Evolutionary conservation across 2,888 invertebrate species (phyloP).

Genomic region (Prosapia bicincta): DNA sequence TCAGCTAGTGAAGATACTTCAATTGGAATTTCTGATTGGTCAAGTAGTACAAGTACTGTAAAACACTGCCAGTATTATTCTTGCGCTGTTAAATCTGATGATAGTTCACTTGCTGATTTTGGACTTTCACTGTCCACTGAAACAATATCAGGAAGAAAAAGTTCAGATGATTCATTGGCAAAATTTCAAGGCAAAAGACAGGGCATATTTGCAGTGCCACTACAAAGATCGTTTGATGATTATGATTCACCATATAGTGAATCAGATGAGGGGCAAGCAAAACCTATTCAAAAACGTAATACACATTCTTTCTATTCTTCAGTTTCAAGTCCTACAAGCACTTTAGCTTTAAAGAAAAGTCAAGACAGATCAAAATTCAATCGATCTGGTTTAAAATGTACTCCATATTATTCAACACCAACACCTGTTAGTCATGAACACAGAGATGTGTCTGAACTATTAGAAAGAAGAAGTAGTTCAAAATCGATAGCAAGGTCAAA

Average conservation of each 20-base stretch:
- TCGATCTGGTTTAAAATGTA: conserved; percentile 22
- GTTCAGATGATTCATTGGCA: conserved; percentile 36
- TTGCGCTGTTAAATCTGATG: conserved; percentile 38
- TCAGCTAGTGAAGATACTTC: conserved; percentile 85
- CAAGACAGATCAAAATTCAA: conserved; percentile 15
- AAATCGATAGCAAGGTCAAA: conserved; percentile 40
- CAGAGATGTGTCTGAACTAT: conserved; percentile 24
- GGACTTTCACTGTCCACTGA: conserved; percentile 39
- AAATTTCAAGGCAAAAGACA: conserved; percentile 30
- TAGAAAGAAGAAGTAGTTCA: conserved; percentile 19
- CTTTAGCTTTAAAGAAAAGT: conserved; percentile 15
- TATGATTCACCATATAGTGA: conserved; percentile 42
- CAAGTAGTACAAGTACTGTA: conserved; percentile 78
- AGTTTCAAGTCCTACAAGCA: conserved; percentile 35
- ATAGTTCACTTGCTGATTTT: conserved; percentile 39
- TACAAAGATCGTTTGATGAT: conserved; percentile 39
- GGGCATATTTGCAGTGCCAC: conserved; percentile 26
- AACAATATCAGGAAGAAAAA: conserved; percentile 37
- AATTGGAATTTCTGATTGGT: conserved; percentile 83
- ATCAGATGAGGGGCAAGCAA: conserved; percentile 39
- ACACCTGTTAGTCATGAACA: conserved; percentile 26
- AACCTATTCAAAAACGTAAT: conserved; percentile 20
- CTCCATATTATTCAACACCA: conserved; percentile 30
- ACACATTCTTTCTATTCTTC: conserved; percentile 20
- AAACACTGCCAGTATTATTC: conserved; percentile 51